phyloP scores from a whole-genome alignment of 2,113 vertebrate species.

The Silurus asotus region DNA sequence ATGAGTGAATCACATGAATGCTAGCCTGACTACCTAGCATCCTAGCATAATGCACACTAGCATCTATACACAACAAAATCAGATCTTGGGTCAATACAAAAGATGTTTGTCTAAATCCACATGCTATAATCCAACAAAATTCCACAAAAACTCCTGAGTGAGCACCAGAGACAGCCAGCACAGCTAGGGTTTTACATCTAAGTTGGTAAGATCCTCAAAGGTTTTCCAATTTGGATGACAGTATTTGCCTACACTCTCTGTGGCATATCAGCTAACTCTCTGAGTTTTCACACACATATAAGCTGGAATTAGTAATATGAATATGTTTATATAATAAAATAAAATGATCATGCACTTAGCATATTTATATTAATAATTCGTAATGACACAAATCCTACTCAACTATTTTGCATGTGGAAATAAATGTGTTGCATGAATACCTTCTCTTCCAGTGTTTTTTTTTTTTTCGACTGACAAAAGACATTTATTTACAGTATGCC shows the following conservation, averaged over 20 bases:
- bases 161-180: not conserved
- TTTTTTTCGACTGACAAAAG: not conserved
- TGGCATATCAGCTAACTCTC: too few relatives aligned
- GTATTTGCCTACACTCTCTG: not conserved
- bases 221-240: not conserved
- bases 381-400: not conserved
- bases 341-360: not conserved
- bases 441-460: too few relatives aligned
- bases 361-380: not conserved
- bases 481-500: not conserved
- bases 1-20: not conserved
- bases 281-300: too few relatives aligned
- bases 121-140: not conserved
- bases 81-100: not conserved
- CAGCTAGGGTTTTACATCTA: not conserved
- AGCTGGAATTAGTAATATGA: not conserved
- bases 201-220: not conserved
- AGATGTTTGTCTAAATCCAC: not conserved
- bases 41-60: not conserved
- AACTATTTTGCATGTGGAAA: not conserved
- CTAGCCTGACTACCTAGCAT: not conserved
- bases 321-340: not conserved
- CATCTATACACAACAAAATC: not conserved
- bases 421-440: too few relatives aligned
- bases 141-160: not conserved